These are phyloP conservation scores for Danio choprae DNA, from an alignment of 2,797 vertebrate genomes.

Conservation along the genomic window DNA sequence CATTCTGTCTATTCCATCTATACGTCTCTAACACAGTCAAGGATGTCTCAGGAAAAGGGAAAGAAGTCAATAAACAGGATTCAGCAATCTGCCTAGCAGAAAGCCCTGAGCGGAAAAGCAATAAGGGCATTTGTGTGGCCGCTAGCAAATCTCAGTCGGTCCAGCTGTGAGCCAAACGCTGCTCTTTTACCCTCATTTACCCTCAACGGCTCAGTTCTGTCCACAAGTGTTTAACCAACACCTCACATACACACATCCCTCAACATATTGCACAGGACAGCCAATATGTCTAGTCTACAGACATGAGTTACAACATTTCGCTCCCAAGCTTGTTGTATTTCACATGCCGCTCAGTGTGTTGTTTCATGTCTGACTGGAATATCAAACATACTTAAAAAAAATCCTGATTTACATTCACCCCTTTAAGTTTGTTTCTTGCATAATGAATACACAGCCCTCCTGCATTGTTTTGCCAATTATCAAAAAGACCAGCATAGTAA, in stretches of 20 bases:
- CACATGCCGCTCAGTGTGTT: conserved; percentile 1
- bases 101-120: conserved; percentile 2
- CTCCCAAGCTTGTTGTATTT: conserved; percentile 16
- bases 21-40: conserved; percentile 48
- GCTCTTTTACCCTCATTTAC: neutral
- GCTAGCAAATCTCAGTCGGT: conserved; percentile 14
- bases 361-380: conserved; percentile 29
- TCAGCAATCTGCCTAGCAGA: conserved; percentile 31
- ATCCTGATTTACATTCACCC: conserved; percentile 20
- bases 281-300: conserved; percentile 17
- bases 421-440: conserved; percentile 12
- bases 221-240: neutral
- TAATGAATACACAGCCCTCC: conserved; percentile 2
- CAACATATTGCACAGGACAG: conserved; percentile 1
- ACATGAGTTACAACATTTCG: neutral
- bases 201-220: conserved; percentile 16
- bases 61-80: conserved; percentile 33
- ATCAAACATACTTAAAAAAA: conserved; percentile 21
- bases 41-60: conserved; percentile 26
- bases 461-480: conserved; percentile 25
- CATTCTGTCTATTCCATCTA: neutral
- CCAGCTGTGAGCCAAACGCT: conserved; percentile 28
- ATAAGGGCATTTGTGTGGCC: conserved; percentile 13
- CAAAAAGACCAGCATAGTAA: neutral
- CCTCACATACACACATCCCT: conserved; percentile 2